These are phyloP conservation scores for Phrynosoma platyrhinos DNA, from an alignment of 2,113 vertebrate genomes.

Conservation along the genomic window DNA sequence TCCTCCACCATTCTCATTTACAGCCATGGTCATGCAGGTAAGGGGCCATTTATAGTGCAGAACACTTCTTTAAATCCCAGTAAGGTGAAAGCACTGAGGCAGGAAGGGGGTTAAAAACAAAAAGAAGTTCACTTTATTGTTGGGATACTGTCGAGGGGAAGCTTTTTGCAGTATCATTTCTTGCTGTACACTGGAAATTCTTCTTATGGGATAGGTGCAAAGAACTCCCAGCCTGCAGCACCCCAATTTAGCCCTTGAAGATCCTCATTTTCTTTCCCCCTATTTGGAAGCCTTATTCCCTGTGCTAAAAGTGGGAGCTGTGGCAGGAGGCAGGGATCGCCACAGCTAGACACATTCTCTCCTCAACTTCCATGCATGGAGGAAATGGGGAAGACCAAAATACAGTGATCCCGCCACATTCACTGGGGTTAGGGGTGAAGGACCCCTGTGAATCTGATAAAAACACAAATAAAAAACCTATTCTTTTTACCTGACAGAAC, in stretches of 20 bases:
- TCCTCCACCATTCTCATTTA: slow-evolving; percentile 24
- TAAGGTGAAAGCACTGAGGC: neutral
- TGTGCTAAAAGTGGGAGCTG: neutral
- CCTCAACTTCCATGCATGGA: no score
- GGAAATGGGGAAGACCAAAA: no score
- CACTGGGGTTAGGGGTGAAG: no score
- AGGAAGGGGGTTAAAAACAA: neutral
- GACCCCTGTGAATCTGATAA: no score
- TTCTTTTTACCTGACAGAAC: no score
- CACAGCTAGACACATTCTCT: neutral
- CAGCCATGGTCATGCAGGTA: slow-evolving; percentile 29
- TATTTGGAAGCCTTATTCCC: neutral
- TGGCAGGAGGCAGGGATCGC: neutral
- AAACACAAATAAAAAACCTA: no score
- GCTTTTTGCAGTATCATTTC: neutral
- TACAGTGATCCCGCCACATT: no score
- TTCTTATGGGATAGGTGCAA: neutral
- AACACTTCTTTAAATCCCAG: neutral
- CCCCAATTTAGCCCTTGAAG: neutral
- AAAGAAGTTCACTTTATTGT: no score
- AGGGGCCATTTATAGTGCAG: slow-evolving; percentile 4
- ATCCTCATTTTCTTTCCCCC: neutral
- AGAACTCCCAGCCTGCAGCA: neutral
- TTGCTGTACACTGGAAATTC: neutral
- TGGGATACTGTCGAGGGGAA: neutral